phyloP scores from a whole-genome alignment of 2,888 invertebrate species.

The Pegoplata infirma region DNA sequence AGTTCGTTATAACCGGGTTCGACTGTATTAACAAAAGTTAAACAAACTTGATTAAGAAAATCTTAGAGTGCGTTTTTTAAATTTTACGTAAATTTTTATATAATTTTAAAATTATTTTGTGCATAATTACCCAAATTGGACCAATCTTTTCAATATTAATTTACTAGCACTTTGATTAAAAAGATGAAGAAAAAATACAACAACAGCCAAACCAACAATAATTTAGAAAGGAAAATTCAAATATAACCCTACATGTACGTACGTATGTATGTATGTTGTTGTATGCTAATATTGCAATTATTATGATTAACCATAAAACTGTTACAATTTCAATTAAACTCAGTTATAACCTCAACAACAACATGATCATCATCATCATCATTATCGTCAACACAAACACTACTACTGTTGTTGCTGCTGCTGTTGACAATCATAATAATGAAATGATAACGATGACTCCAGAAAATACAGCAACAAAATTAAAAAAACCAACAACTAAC shows the following conservation, averaged over 20 bases:
- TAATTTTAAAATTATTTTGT: too few relatives aligned
- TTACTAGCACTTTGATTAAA: background rate
- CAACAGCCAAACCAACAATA: too few relatives aligned
- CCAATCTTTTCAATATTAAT: too few relatives aligned
- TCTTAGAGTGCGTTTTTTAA: too few relatives aligned
- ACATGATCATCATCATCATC: background rate
- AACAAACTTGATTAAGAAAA: too few relatives aligned
- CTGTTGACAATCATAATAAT: background rate
- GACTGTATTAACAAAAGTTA: too few relatives aligned
- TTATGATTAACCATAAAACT: slow-evolving; percentile 29
- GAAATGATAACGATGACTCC: slow-evolving; percentile 13
- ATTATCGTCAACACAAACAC: background rate
- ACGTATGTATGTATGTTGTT: background rate
- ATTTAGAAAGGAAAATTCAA: slow-evolving; percentile 29
- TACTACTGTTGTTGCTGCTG: background rate
- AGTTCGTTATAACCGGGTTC: too few relatives aligned
- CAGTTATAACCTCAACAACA: slow-evolving; percentile 12
- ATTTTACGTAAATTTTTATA: too few relatives aligned
- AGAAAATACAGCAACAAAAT: slow-evolving; percentile 11
- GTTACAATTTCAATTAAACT: slow-evolving; percentile 35
- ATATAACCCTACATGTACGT: background rate
- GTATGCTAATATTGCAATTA: slow-evolving; percentile 8
- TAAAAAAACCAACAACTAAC: too few relatives aligned
- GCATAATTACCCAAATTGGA: too few relatives aligned
- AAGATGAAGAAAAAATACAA: background rate